A percentile compares a stretch with the other conserved stretches of the same genome.
These are phyloP conservation scores for Noctua janthe DNA, from an alignment of 2,888 invertebrate genomes.

Conservation along the genomic window DNA sequence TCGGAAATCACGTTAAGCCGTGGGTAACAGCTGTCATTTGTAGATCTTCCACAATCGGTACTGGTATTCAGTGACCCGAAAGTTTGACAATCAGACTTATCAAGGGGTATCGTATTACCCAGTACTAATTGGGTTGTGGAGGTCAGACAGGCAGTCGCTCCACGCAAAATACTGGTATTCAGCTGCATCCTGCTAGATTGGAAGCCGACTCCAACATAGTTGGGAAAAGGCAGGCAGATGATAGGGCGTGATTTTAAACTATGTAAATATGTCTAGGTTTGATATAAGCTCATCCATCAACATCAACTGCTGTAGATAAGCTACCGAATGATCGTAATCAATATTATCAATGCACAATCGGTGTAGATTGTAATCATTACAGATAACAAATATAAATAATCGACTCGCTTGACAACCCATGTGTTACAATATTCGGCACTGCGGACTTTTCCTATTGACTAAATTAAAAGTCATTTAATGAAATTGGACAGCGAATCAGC, in stretches of 20 bases:
- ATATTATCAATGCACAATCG: slow-evolving; percentile 1
- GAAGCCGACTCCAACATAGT: background rate
- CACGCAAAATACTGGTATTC: no score
- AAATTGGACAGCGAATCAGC: background rate
- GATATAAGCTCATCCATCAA: slow-evolving; percentile 10
- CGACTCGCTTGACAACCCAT: background rate
- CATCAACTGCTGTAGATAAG: background rate
- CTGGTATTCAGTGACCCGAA: no score
- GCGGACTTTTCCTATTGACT: background rate
- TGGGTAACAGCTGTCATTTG: no score
- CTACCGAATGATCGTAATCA: background rate
- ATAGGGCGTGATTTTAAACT: background rate
- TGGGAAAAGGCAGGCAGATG: background rate
- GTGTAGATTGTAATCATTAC: background rate
- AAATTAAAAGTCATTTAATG: background rate
- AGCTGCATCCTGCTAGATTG: no score
- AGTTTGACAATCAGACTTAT: no score
- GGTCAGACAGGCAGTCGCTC: no score
- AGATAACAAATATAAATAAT: slow-evolving; percentile 2
- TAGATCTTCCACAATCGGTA: no score
- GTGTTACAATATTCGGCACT: background rate
- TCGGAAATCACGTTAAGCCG: no score
- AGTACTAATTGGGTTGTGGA: no score
- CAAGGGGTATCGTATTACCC: no score
- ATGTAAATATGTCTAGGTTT: background rate